Percentiles rank a stretch among this genome's conserved stretches.
Conservation (phyloP, 2,113 vertebrate species). For the Aphyosemion australe region DNA sequence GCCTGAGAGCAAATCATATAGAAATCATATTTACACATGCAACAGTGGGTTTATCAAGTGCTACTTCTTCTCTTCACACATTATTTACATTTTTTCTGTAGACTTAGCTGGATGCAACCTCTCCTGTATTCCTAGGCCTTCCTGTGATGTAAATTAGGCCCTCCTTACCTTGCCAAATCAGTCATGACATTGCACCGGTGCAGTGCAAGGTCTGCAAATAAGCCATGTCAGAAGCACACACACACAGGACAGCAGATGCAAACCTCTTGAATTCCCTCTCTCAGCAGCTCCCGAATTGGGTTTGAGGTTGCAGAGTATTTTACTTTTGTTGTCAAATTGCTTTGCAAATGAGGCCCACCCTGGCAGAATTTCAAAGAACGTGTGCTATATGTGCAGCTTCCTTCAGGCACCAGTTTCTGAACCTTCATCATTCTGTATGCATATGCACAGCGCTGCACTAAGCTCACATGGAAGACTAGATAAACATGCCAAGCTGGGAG, state of each 20-base stretch:
- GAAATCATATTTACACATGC: not conserved
- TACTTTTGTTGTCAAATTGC: constrained; percentile 74
- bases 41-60: constrained; percentile 12
- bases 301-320: constrained; percentile 71
- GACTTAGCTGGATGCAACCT: constrained; percentile 66
- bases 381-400: constrained; percentile 65
- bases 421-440: constrained; percentile 69
- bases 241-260: constrained; percentile 40
- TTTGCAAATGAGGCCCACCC: constrained; percentile 72
- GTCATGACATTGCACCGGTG: constrained; percentile 70
- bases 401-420: constrained; percentile 66
- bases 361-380: constrained; percentile 71
- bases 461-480: constrained; percentile 68
- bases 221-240: constrained; percentile 53
- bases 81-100: constrained; percentile 56
- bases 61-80: constrained; percentile 22
- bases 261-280: constrained; percentile 47
- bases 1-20: not conserved
- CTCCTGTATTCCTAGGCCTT: constrained; percentile 51
- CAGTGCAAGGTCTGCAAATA: constrained; percentile 58
- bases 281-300: constrained; percentile 54
- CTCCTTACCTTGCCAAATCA: constrained; percentile 65
- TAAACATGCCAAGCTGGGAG: constrained; percentile 71
- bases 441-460: constrained; percentile 60
- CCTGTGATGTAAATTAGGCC: constrained; percentile 66